Evolutionary conservation across 1,140 invertebrate species (phyloP), one percentile per base, ranked within the genome.

Genomic region (Onthophagus taurus): DNA sequence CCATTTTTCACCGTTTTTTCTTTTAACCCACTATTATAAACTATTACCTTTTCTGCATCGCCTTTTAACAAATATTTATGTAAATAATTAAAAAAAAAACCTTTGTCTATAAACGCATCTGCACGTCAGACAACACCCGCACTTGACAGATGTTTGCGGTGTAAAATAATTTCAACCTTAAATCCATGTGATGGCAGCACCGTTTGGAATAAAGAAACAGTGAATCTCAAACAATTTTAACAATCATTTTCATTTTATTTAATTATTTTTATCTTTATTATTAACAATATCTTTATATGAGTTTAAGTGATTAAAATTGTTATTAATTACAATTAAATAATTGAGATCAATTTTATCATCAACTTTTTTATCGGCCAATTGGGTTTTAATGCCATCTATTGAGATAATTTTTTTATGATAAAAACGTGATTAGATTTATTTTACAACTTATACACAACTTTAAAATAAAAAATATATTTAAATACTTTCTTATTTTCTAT

Each of bases 1-100:
- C 77, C 81, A 85, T 83, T 38, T 5, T 26, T 3, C 4, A 4
- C n/a, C 8, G 9, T 31, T 9, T 7, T 9, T 20, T 11, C 17
- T 36, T 20, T 11, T 20, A 36, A 36, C 16, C 1, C 34, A 36
- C 23, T 36, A 36, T 20, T 20, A 20, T 20, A 2, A 36, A n/a
- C 34, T 20, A 20, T 36, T 36, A 36, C 23, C 5, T 18, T 36
- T 19, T n/a, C n/a, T n/a, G n/a, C n/a, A n/a, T n/a, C n/a, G n/a
- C n/a, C n/a, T n/a, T n/a, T n/a, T n/a, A n/a, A n/a, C n/a, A n/a
- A n/a, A n/a, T n/a, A n/a, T n/a, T n/a, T n/a, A n/a, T n/a, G n/a
- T n/a, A n/a, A n/a, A n/a, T n/a, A n/a, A n/a, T n/a, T n/a, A n/a
- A n/a, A n/a, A n/a, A n/a, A n/a, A n/a, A n/a, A n/a, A 36, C 34